phyloP scores from a whole-genome alignment of 2,113 vertebrate genomes.

The Forbesichthys papilliferus region DNA sequence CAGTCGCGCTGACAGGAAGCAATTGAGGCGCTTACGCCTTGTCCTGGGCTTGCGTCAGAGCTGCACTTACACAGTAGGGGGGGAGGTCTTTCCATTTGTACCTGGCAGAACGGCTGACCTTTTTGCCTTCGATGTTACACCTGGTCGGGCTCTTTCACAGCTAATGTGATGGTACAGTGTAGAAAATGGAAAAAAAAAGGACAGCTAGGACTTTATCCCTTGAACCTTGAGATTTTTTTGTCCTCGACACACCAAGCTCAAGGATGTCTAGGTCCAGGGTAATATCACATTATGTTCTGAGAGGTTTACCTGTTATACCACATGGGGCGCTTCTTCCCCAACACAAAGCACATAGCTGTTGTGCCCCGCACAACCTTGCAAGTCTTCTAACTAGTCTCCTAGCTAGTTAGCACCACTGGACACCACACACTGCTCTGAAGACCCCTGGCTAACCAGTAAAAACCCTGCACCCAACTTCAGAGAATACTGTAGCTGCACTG shows the following conservation, averaged over 20 bases:
- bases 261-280: neutral
- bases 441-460: too few species aligned
- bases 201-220: slow-evolving; percentile 23
- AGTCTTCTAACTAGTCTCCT: neutral
- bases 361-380: neutral
- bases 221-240: slow-evolving; percentile 10
- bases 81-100: slow-evolving; percentile 28
- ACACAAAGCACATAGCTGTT: neutral
- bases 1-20: neutral
- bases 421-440: neutral
- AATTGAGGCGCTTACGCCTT: neutral
- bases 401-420: slow-evolving; percentile 24
- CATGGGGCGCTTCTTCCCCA: neutral
- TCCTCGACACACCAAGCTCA: neutral
- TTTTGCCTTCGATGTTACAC: slow-evolving; percentile 27
- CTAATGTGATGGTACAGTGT: slow-evolving; percentile 39
- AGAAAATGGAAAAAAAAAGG: slow-evolving; percentile 3
- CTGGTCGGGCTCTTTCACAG: slow-evolving; percentile 31
- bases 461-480: too few species aligned
- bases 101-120: slow-evolving; percentile 47
- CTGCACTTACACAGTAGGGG: slow-evolving; percentile 32
- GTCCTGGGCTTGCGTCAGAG: slow-evolving; percentile 10
- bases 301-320: neutral
- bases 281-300: slow-evolving; percentile 21
- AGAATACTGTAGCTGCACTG: too few species aligned